Base-by-base conservation (phyloP, 2,888 invertebrate genomes). In the Caenorhabditis sp. region DNA sequence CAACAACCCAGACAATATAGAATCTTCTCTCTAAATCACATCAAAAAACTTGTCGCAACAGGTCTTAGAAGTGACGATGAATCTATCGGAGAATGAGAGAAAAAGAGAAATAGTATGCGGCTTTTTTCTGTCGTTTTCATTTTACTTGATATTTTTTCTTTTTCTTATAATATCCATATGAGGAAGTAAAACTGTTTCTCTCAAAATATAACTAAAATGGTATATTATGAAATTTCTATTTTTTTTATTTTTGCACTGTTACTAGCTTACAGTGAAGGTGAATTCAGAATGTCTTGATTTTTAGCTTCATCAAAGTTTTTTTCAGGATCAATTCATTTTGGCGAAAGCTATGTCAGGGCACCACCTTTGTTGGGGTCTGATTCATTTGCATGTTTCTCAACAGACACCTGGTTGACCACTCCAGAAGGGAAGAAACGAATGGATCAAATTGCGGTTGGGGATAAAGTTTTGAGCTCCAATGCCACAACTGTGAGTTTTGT, bases 391-490 rank as follows among this genome's bases (percentile, higher is more conserved):
- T 79, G 79, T 55, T 79, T 79, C 61, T 79, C 79, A 12, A 69
- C 76, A 5, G 79, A 79, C 61, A 78, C 78, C 2, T 78, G 77
- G 77, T 64, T 79, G 51, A 73, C 70, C n/a, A 79, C 79, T 19
- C 78, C 78, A 31, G 69, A 27, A 31, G 79, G 79, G 0, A 78
- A 78, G 43, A 73, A 72, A 31, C 65, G 75, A 27, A 79, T 79
- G 79, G 79, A 76, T 55, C 66, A 76, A 71, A 26, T 79, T 19
- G 65, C 70, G 27, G 50, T 79, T 54, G 78, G 78, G 6, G 79
- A 79, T 60, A 62, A 62, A 24, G 72, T 79, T 1, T 59, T 81
- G 27, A 76, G 77, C 10, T 73, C 67, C 19, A 79, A 79, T 54
- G 37, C 60, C 54, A 79, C 71, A 4, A 58, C 66, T 8, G 77